Base-by-base conservation (phyloP, 2,888 invertebrate species). In the Drosophila mimica region DNA sequence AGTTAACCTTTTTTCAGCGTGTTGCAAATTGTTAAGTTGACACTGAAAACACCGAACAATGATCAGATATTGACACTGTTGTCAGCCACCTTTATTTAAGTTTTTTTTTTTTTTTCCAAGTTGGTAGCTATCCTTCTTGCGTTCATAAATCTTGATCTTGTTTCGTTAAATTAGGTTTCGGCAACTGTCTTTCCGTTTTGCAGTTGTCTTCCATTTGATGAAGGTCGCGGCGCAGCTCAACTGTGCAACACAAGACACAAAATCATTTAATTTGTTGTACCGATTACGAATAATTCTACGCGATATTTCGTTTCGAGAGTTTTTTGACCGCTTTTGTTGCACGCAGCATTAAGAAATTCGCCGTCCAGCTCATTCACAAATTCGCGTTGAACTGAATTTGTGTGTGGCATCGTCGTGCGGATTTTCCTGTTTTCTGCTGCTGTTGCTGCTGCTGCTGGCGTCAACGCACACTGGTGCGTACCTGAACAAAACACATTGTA, bases 321-420 rank as follows among this genome's bases (percentile, higher is more conserved):
- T 70, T 70, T 51, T 57, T 38, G 33, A 25, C 43, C 38, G 48
- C 9, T 25, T 53, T 67, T 64, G 56, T 38, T 60, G 49, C 57
- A 63, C 64, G 70, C 72, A 68, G 80, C 79, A 72, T 65, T 34
- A 54, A 79, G 70, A 85, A 64, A 67, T 71, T 70, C 66, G 79
- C 82, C 83, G 89, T 89, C 88, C 83, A 80, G 69, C 74, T 87
- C 88, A 82, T 79, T 83, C 91, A 85, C 82, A 87, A 85, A 81
- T 87, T 87, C 78, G 82, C 82, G 89, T 82, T 82, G 79, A 90
- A 90, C 91, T 90, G 81, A 89, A 85, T 81, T 85, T 81, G 66
- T 88, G 76, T 81, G 78, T 72, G 78, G 79, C 77, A 77, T 82
- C 83, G 88, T 79, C 75, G 76, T 89, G 81, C 89, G 87, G 90